Evolutionary conservation across 2,888 invertebrate genomes (phyloP), one percentile per base, ranked within the genome.

Genomic region (Brachypalpus laphriformis): DNA sequence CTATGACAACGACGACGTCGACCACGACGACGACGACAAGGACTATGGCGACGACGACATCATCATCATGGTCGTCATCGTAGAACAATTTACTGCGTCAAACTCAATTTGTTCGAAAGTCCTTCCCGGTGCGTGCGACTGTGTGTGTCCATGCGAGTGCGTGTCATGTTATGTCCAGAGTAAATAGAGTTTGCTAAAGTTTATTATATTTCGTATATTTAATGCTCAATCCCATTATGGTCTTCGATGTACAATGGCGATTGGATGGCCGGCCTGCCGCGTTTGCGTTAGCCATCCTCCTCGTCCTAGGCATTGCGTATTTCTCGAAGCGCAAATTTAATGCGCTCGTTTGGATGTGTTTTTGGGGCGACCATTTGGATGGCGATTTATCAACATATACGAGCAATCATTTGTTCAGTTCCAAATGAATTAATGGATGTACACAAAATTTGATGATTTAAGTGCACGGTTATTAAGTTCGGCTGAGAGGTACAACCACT

Each of bases 191-290:
- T 40, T 40, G 56, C 68, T 28, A 56, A 68, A 74, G 57, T 85
- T 74, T 75, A 75, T 74, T 85, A 85, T 83, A 78, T 85, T 85
- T 75, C 45, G 31, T 51, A 72, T 81, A 76, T 85, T 81, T 81
- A 80, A 85, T 81, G 85, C 61, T 70, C 71, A 75, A 71, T 81
- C 81, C 85, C 81, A 85, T 85, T 81, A 85, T 20, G 61, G 80
- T 57, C 70, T 51, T 65, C 70, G 63, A 85, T 66, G 59, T 70
- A 45, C 54, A 49, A 42, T 31, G 45, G 61, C 66, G 18, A 63
- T 82, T 63, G 63, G 11, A 78, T 80, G 57, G 16, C 7, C n/a
- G 18, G 18, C 16, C 18, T 16, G 14, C 42, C 37, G 28, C 20
- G n/a, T 42, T 37, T 2, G 7, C 11, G 8, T 14, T 40, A 1